Conservation (phyloP, 2,888 invertebrate species). For the Brachycybe producta region DNA sequence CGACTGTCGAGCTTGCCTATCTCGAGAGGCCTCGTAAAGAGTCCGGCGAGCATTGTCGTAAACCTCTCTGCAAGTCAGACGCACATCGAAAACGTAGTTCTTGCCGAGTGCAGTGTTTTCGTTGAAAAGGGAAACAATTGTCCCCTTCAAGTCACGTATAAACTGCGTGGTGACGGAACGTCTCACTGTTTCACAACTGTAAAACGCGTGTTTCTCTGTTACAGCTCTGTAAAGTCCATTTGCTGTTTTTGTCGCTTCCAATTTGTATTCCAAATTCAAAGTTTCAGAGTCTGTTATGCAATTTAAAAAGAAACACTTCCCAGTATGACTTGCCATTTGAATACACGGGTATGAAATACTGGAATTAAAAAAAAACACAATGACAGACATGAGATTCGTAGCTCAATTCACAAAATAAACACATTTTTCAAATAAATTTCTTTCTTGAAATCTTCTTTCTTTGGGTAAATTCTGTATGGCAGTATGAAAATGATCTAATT, state of each 20-base stretch:
- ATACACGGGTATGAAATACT: constrained; percentile 32
- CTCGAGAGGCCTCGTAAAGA: constrained; percentile 42
- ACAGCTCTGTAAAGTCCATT: constrained; percentile 71
- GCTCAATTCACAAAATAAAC: neutral
- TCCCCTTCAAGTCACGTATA: constrained; percentile 76
- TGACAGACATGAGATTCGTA: neutral
- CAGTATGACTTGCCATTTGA: constrained; percentile 30
- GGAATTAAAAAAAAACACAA: constrained; percentile 19
- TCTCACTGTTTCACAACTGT: constrained; percentile 80
- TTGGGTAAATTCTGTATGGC: too few relatives aligned
- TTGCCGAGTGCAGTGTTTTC: constrained; percentile 73
- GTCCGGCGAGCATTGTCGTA: constrained; percentile 73
- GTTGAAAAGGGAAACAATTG: constrained; percentile 79
- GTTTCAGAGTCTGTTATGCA: constrained; percentile 28
- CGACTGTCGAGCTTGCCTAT: neutral
- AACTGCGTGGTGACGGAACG: constrained; percentile 78
- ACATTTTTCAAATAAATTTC: too few relatives aligned
- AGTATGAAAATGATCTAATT: too few relatives aligned
- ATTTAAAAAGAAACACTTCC: constrained; percentile 29
- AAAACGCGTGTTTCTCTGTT: constrained; percentile 84
- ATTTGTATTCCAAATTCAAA: constrained; percentile 52
- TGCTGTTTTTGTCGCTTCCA: constrained; percentile 66
- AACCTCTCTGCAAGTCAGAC: constrained; percentile 74
- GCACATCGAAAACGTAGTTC: constrained; percentile 81
- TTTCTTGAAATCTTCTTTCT: too few relatives aligned